Base-by-base conservation (phyloP, 2,888 invertebrate genomes). In the Siphlonurus alternatus region DNA sequence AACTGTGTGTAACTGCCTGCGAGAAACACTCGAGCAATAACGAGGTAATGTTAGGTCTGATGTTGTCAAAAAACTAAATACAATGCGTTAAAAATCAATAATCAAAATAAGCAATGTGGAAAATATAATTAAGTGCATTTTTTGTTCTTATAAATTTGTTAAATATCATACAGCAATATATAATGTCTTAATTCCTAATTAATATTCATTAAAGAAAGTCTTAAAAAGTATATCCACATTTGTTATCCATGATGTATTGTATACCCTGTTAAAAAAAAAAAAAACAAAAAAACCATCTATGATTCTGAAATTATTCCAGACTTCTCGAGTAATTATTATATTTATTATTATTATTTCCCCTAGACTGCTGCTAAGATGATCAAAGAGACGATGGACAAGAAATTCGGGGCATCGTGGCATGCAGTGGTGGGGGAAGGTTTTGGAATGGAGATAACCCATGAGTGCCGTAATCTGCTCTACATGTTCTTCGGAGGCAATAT, bases 381-480 rank as follows among this genome's bases (percentile, higher is more conserved):
- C 64, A 97, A 97, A 77, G 95, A 97, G 71, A 83, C 85, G 60
- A 86, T 97, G 88, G 97, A 97, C 77, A 94, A 93, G 77, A 93
- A 93, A 75, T 95, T 93, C 76, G 96, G 96, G 2, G 87, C 92
- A 0, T 88, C 93, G 66, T 96, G 95, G 85, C 93, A 94, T 76
- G 92, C 89, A n/a, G 88, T 96, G 0, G 89, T 97, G 2, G 97
- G 97, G 3, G 96, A 97, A 80, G 93, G 91, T 66, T 96, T 87
- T 77, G 95, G 94, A 60, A 93, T 93, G 76, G 93, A 93, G 75
- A 84, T 95, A 66, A 91, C 93, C 1, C 92, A 93, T 74, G 93
- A 96, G 78, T 87, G 89, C 66, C 89, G 89, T 73, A 88, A 88
- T 69, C 82, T 93, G 67, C 80, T 93, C 67, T 91, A 93, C 75